Percentiles rank a stretch among this genome's conserved stretches.
Evolutionary conservation across 2,113 vertebrate species (phyloP).

Genomic region (Poeciliopsis retropinna): DNA sequence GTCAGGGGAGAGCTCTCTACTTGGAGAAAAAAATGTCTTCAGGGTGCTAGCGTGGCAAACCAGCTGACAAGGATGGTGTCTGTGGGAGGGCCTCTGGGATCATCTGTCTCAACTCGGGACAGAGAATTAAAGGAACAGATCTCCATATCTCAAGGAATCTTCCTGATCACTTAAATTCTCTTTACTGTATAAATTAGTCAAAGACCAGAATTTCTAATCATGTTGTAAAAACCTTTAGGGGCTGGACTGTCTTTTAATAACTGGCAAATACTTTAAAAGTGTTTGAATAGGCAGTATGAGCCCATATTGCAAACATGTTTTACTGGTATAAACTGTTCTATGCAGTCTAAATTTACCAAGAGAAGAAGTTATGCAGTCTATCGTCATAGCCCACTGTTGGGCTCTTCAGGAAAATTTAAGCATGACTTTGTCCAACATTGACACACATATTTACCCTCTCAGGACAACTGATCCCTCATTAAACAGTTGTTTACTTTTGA

Average conservation of each 20-base stretch:
- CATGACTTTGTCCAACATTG: not conserved
- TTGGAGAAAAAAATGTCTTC: slow-evolving; percentile 15
- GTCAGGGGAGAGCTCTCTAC: slow-evolving; percentile 15
- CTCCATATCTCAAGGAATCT: not conserved
- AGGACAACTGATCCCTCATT: not conserved
- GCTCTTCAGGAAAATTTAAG: not conserved
- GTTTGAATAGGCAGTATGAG: no score
- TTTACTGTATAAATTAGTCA: not conserved
- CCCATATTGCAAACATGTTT: not conserved
- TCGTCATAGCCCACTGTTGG: not conserved
- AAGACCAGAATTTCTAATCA: not conserved
- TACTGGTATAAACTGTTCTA: not conserved
- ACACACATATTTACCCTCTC: not conserved
- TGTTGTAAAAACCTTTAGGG: not conserved
- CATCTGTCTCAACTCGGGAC: slow-evolving; percentile 11
- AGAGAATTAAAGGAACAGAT: slow-evolving; percentile 10
- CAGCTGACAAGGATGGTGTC: slow-evolving; percentile 31
- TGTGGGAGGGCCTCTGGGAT: slow-evolving; percentile 23
- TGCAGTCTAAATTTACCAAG: not conserved
- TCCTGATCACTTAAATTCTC: not conserved
- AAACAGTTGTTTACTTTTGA: not conserved
- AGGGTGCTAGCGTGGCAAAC: not conserved
- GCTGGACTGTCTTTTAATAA: not conserved
- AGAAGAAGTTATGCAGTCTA: not conserved
- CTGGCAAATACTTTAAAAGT: not conserved